These are phyloP conservation scores for Hydrophis major DNA, from an alignment of 2,797 vertebrate genomes.

Conservation along the genomic window DNA sequence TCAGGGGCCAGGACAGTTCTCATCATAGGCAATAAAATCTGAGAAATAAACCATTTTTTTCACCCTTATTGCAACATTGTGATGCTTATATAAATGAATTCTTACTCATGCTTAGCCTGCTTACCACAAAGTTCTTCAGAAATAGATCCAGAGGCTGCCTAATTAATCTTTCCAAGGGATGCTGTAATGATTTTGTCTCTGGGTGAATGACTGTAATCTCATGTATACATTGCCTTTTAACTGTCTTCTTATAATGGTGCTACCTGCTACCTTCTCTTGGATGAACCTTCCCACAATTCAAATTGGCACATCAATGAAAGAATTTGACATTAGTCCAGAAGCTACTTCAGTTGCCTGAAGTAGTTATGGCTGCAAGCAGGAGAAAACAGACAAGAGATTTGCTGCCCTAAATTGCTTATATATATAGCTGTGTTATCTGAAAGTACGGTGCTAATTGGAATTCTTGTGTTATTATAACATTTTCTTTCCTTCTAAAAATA, in stretches of 20 bases:
- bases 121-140: neutral
- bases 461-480: neutral
- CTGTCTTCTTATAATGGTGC: neutral
- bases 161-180: neutral
- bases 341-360: neutral
- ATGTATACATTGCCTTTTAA: neutral
- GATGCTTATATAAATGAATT: neutral
- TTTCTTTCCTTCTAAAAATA: neutral
- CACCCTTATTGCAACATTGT: neutral
- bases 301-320: neutral
- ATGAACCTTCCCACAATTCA: neutral
- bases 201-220: neutral
- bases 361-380: neutral
- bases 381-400: neutral
- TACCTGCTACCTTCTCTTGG: neutral
- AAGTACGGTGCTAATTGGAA: neutral
- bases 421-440: neutral
- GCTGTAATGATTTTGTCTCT: neutral
- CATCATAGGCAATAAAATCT: neutral
- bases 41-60: neutral
- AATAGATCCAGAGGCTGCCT: neutral
- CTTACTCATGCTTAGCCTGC: neutral
- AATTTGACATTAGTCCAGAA: neutral
- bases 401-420: neutral
- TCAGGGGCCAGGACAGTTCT: neutral